Conservation (phyloP, 64 coral and sea anemone species). For the Platygyra sinensis region DNA sequence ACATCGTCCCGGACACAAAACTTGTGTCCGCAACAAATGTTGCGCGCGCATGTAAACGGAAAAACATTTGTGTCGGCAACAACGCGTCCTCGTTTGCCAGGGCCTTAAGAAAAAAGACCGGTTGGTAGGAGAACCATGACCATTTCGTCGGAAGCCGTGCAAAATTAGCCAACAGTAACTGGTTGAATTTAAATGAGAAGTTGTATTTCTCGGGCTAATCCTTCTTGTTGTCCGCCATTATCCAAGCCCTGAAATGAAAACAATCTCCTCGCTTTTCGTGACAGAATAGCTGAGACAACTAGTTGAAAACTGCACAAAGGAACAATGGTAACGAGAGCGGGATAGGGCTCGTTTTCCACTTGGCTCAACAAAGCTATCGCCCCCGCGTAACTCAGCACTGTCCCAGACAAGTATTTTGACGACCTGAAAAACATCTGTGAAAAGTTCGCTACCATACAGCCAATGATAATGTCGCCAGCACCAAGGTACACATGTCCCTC, state of each 20-base stretch:
- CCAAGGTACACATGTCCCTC: conserved; percentile 47
- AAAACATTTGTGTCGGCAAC: too few relatives aligned
- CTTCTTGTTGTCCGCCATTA: not conserved
- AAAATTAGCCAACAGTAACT: too few relatives aligned
- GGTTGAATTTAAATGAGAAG: not conserved
- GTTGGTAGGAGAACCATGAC: too few relatives aligned
- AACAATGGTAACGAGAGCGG: conserved; percentile 42
- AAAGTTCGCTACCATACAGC: conserved; percentile 55
- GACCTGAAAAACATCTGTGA: conserved; percentile 57
- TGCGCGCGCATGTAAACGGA: too few relatives aligned
- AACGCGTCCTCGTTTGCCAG: too few relatives aligned
- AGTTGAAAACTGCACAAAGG: conserved; percentile 33
- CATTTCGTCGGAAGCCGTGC: too few relatives aligned
- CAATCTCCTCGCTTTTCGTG: not conserved
- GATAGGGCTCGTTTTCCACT: conserved; percentile 13
- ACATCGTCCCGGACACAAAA: too few relatives aligned
- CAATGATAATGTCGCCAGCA: conserved; percentile 56
- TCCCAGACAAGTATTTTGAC: conserved; percentile 29
- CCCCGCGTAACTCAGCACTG: conserved; percentile 32
- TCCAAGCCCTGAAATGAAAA: conserved; percentile 16
- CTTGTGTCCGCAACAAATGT: too few relatives aligned
- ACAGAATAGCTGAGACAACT: conserved; percentile 28
- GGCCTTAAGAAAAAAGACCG: too few relatives aligned
- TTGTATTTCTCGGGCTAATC: not conserved
- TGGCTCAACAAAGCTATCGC: conserved; percentile 37